phyloP scores from a whole-genome alignment of 2,113 vertebrate species.

The Gnathonemus echidnorhynchus region DNA sequence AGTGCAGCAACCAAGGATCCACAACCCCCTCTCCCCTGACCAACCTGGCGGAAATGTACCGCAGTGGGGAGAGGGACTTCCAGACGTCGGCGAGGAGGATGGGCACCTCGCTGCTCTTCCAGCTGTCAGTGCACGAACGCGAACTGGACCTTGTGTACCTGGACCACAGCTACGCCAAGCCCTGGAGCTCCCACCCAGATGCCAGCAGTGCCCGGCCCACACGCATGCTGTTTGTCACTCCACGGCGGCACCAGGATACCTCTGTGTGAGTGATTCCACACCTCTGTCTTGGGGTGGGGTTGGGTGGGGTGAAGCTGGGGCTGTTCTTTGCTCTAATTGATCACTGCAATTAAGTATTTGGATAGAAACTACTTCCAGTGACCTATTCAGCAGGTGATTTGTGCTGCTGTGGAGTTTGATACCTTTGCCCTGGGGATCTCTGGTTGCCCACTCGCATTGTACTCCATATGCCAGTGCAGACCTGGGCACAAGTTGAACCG shows the following conservation, averaged over 20 bases:
- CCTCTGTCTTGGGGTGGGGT: background rate
- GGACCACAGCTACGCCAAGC: constrained; percentile 94
- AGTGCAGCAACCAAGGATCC: background rate
- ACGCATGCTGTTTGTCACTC: constrained; percentile 81
- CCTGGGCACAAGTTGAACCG: background rate
- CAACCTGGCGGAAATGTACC: constrained; percentile 61
- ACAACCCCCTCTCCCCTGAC: constrained; percentile 33
- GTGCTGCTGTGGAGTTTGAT: background rate
- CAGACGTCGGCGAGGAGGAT: constrained; percentile 82
- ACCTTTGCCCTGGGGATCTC: background rate
- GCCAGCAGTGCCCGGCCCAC: constrained; percentile 87
- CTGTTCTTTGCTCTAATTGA: background rate
- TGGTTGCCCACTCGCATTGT: background rate
- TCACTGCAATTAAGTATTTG: background rate
- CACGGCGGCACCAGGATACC: constrained; percentile 72
- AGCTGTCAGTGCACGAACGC: constrained; percentile 83
- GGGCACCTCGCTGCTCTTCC: constrained; percentile 87
- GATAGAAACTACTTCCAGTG: background rate
- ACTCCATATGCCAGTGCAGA: background rate
- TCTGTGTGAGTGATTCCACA: constrained; percentile 18
- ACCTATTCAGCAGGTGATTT: background rate
- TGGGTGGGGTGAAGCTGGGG: background rate
- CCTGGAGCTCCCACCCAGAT: constrained; percentile 91
- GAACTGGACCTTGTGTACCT: constrained; percentile 88
- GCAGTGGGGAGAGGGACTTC: constrained; percentile 74